phyloP scores from a whole-genome alignment of 1,140 invertebrate genomes.

The Zaprionus lachaisei region DNA sequence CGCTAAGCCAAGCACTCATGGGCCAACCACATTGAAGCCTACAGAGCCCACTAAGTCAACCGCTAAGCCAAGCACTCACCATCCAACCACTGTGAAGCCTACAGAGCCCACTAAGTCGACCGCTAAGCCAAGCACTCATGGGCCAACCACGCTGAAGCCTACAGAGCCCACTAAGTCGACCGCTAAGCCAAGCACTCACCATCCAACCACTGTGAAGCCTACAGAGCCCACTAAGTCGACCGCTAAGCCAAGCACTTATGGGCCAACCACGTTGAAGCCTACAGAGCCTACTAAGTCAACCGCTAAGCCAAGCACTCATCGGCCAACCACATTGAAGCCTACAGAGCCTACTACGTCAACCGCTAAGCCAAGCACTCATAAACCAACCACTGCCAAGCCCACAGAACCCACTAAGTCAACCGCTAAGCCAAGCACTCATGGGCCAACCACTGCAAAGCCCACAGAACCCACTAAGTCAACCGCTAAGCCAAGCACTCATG shows the following conservation, averaged over 20 bases:
- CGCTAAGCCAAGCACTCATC: background rate
- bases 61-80: background rate
- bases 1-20: background rate
- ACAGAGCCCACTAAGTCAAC: background rate
- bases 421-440: background rate
- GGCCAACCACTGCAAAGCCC: background rate
- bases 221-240: background rate
- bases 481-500: background rate
- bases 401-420: background rate
- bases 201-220: background rate
- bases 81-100: background rate
- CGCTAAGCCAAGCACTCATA: background rate
- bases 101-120: background rate
- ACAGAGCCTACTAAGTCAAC: background rate
- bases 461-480: background rate
- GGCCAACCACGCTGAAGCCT: background rate
- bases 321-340: too few relatives aligned
- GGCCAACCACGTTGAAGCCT: background rate
- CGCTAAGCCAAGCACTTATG: background rate
- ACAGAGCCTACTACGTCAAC: background rate
- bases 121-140: background rate
- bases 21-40: background rate
- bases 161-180: background rate
- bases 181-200: background rate
- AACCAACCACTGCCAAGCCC: background rate